Percentiles rank a stretch among this genome's conserved stretches.
These are phyloP conservation scores for Siniperca knerii DNA, from an alignment of 2,113 vertebrate species.

Conservation along the genomic window DNA sequence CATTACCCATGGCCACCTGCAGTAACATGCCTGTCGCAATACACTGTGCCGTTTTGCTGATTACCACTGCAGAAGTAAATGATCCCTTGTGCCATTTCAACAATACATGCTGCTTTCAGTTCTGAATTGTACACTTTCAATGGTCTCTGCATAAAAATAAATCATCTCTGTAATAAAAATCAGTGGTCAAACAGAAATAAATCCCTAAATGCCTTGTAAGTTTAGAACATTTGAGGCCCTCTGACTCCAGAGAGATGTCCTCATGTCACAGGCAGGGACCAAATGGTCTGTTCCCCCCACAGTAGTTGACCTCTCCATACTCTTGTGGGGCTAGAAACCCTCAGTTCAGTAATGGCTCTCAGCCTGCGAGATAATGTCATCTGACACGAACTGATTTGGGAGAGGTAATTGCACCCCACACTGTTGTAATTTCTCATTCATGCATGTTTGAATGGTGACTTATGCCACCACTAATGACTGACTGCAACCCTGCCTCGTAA, in stretches of 20 bases:
- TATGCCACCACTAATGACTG: constrained; percentile 71
- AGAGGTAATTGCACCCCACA: constrained; percentile 77
- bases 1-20: constrained; percentile 29
- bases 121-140: constrained; percentile 31
- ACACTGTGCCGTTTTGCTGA: constrained; percentile 5
- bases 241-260: constrained; percentile 56
- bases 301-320: constrained; percentile 68
- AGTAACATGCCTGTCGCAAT: constrained; percentile 28
- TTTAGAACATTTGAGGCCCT: constrained; percentile 37
- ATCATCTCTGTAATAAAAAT: constrained; percentile 20
- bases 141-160: constrained; percentile 27
- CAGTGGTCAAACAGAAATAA: not conserved
- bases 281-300: constrained; percentile 52
- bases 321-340: constrained; percentile 50
- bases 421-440: constrained; percentile 83
- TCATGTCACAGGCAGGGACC: constrained; percentile 48
- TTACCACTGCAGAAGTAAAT: constrained; percentile 26
- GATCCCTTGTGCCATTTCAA: constrained; percentile 25
- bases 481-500: constrained; percentile 56
- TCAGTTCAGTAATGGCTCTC: constrained; percentile 66
- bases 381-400: constrained; percentile 76
- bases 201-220: not conserved
- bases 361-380: constrained; percentile 77
- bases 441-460: constrained; percentile 82
- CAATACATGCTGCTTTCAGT: constrained; percentile 1